These are phyloP conservation scores for Callipepla squamata DNA, from an alignment of 2,113 vertebrate genomes.

Conservation along the genomic window DNA sequence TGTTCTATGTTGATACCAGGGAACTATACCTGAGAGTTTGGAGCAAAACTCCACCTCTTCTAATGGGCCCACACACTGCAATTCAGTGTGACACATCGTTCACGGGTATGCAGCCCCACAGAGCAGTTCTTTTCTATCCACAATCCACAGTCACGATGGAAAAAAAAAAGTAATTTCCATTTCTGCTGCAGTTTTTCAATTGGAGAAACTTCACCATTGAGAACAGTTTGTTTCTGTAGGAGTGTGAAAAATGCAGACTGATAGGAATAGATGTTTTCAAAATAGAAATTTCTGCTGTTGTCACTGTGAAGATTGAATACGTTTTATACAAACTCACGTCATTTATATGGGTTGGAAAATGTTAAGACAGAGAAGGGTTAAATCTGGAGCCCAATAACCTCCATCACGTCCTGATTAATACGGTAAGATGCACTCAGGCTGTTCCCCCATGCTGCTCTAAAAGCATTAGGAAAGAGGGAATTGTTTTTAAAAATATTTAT, in stretches of 20 bases:
- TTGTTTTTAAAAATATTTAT: constrained; percentile 71
- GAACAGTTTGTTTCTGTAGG: neutral
- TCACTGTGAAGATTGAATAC: neutral
- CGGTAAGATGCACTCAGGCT: constrained; percentile 22
- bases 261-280: neutral
- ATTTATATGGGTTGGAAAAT: neutral
- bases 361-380: constrained; percentile 18
- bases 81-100: neutral
- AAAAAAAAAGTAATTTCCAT: neutral
- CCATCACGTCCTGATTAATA: constrained; percentile 45
- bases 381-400: constrained; percentile 27
- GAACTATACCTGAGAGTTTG: neutral
- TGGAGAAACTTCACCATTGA: neutral
- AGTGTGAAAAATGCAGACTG: neutral
- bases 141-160: neutral
- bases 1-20: neutral
- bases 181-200: neutral
- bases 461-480: constrained; percentile 66
- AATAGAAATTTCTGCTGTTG: neutral
- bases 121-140: neutral
- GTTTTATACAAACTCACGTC: neutral
- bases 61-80: neutral
- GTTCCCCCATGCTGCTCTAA: constrained; percentile 45
- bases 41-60: neutral
- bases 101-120: neutral